Evolutionary conservation across 2,797 vertebrate species (phyloP), one percentile per base, ranked within the genome.

Genomic region (Alcedo quadribrachys): DNA sequence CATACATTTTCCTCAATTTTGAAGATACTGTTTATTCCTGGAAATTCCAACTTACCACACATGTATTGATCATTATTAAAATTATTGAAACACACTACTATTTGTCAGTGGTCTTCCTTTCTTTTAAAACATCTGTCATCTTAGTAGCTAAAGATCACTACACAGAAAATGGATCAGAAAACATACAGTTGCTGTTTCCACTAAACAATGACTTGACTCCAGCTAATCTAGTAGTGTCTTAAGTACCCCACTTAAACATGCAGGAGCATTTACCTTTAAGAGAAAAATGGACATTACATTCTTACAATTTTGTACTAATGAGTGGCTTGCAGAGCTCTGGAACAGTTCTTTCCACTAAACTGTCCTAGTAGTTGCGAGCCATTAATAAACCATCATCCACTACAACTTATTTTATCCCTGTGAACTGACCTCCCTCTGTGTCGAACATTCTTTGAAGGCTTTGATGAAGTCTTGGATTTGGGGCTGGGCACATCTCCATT

Each of bases 401-500:
- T 46, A 37, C 63, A 69, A 30, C 45, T 85, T 79, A 42, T 57
- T 92, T 95, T 63, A 65, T 63, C 40, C 81, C 43, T 68, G 69
- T 77, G 78, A 93, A 96, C 97, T 96, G 66, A 99, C 99, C 99
- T 98, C 95, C 98, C 98, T 93, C 98, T 97, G 85, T 98, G 98
- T 11, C 98, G 98, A 79, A 97, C 76, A 1, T 97, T 97, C 91
- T 98, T 98, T 28, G 97, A 96, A 27, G 94, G 98, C 97, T 99
- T 99, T 90, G 98, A 98, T 9, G 98, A 98, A 42, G 92, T 97
- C 97, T 98, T 99, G 24, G 98, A 98, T 97, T 98, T 99, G 76
- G 99, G 99, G 33, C 98, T 99, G 76, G 99, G 98, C 90, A 99
- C 96, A 57, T 99, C 99, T 60, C 98, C 98, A 0, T 98, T 99